These are phyloP conservation scores for Drosophila persimilis DNA, from an alignment of 1,140 invertebrate species.

Conservation along the genomic window DNA sequence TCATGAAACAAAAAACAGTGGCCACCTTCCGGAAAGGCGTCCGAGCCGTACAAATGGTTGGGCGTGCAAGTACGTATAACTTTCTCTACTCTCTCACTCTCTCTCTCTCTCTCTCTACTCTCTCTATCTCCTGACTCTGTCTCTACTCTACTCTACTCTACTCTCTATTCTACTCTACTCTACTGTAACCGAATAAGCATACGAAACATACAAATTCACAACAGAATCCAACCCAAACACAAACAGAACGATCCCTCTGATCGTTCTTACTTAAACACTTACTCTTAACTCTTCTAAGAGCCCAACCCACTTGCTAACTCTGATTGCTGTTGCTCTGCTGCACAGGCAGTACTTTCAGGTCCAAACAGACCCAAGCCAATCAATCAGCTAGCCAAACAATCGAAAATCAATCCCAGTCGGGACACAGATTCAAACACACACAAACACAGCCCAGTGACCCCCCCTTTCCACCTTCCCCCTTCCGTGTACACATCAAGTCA, in stretches of 20 bases:
- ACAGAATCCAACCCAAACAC: conserved; percentile 16
- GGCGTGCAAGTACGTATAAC: conserved; percentile 97
- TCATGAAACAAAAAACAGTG: conserved; percentile 88
- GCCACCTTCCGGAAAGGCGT: conserved; percentile 99
- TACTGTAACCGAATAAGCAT: conserved; percentile 62
- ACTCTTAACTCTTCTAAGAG: conserved; percentile 25
- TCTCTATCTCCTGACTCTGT: conserved; percentile 54
- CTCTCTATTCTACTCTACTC: conserved; percentile 38
- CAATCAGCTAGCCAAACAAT: conserved; percentile 44
- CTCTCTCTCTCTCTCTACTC: conserved; percentile 52
- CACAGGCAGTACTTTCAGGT: conserved; percentile 34
- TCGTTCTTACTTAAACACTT: conserved; percentile 10
- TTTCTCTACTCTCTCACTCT: conserved; percentile 65
- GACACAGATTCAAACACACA: conserved; percentile 28
- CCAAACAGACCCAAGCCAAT: conserved; percentile 38
- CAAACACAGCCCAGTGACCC: conserved; percentile 20
- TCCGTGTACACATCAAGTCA: conserved; percentile 10
- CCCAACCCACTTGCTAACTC: conserved; percentile 46
- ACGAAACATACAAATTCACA: conserved; percentile 52
- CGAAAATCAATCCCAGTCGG: conserved; percentile 48
- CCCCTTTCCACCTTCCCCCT: conserved; percentile 22
- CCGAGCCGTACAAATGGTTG: conserved; percentile 98
- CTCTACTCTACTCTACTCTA: conserved; percentile 36
- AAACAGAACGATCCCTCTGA: conserved; percentile 22
- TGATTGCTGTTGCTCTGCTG: conserved; percentile 50